phyloP scores from a whole-genome alignment of 1,140 invertebrate genomes.

The Cephus cinctus region DNA sequence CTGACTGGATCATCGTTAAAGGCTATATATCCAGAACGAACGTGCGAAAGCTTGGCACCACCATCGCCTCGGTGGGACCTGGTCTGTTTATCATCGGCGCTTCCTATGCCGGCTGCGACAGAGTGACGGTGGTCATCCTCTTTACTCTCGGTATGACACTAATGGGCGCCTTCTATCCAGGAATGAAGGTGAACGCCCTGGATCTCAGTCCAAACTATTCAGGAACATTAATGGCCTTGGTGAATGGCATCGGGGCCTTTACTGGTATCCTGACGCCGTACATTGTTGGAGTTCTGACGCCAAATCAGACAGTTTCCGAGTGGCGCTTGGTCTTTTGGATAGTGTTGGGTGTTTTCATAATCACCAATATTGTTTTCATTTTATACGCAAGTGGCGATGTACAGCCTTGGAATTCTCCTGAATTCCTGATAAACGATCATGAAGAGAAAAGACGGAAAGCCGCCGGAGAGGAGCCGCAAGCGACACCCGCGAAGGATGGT shows the following conservation, averaged over 20 bases:
- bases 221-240: slow-evolving; percentile 79
- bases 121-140: slow-evolving; percentile 61
- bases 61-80: slow-evolving; percentile 69
- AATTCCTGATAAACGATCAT: slow-evolving; percentile 20
- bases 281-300: slow-evolving; percentile 74
- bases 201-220: slow-evolving; percentile 83
- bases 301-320: slow-evolving; percentile 68
- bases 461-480: slow-evolving; percentile 1
- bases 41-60: slow-evolving; percentile 72
- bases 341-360: slow-evolving; percentile 68
- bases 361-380: slow-evolving; percentile 73
- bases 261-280: slow-evolving; percentile 79
- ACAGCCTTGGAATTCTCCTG: slow-evolving; percentile 68
- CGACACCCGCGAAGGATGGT: neutral
- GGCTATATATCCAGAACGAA: slow-evolving; percentile 61
- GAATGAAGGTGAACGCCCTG: slow-evolving; percentile 77
- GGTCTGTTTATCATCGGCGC: slow-evolving; percentile 79
- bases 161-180: slow-evolving; percentile 76
- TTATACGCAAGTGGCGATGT: slow-evolving; percentile 71
- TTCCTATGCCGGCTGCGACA: slow-evolving; percentile 77
- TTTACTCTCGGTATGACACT: slow-evolving; percentile 72
- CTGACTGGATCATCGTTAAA: slow-evolving; percentile 66
- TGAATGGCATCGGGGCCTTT: slow-evolving; percentile 80
- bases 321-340: slow-evolving; percentile 87
- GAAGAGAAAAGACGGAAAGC: slow-evolving; percentile 14